These are phyloP conservation scores for Spatula versicolor DNA, from an alignment of 2,797 vertebrate genomes.

Conservation along the genomic window DNA sequence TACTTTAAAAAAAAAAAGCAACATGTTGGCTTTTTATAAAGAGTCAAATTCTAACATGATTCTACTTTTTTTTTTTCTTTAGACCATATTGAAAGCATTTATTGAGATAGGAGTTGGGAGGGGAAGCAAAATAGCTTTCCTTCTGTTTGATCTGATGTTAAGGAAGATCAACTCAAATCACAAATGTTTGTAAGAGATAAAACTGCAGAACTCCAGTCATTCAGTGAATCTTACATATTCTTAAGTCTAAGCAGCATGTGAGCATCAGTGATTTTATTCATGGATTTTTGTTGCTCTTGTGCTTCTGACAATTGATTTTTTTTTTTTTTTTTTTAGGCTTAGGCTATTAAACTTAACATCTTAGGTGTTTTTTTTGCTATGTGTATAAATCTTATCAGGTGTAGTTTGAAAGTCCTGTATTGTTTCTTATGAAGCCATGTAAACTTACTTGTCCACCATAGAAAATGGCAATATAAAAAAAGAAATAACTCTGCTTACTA, in stretches of 20 bases:
- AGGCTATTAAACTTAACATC: not conserved
- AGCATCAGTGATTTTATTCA: not conserved
- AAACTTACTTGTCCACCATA: not conserved
- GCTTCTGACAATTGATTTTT: not conserved
- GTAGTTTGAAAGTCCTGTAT: not conserved
- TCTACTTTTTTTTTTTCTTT: not conserved
- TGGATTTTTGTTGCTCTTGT: not conserved
- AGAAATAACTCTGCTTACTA: not conserved
- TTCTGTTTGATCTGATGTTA: not conserved
- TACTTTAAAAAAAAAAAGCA: not conserved
- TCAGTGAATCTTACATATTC: not conserved
- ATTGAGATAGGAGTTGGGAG: not conserved
- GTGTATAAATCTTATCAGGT: not conserved
- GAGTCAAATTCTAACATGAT: not conserved
- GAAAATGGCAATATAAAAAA: not conserved
- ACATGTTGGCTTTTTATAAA: not conserved
- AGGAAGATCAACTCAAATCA: not conserved
- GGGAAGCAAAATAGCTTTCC: not conserved
- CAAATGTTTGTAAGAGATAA: not conserved
- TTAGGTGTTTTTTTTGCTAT: not conserved
- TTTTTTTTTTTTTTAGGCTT: not conserved
- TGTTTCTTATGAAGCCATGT: not conserved
- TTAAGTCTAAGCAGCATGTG: constrained; percentile 11
- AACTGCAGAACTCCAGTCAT: not conserved
- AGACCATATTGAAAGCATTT: not conserved